Percentiles rank a stretch among this genome's conserved stretches.
phyloP scores from a whole-genome alignment of 2,888 invertebrate genomes.

The Ceratothoa steindachneri region DNA sequence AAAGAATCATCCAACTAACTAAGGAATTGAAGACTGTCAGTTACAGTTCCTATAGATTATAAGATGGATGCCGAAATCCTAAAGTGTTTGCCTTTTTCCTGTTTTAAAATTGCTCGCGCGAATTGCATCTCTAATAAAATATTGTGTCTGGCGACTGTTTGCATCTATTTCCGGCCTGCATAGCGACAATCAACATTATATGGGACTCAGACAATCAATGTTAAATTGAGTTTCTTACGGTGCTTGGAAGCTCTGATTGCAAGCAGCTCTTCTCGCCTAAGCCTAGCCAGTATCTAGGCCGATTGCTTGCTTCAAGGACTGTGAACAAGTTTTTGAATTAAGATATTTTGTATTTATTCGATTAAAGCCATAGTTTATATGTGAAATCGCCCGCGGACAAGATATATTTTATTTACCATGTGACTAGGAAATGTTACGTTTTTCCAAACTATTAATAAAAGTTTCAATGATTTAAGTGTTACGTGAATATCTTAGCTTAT shows the following conservation, averaged over 20 bases:
- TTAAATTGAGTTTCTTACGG: neutral
- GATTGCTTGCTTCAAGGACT: neutral
- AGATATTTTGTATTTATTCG: no score
- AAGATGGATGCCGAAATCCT: neutral
- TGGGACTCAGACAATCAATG: conserved; percentile 6
- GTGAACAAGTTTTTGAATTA: neutral
- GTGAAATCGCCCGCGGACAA: no score
- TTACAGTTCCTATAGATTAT: conserved; percentile 1
- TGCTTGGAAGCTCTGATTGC: neutral
- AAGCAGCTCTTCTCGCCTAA: neutral
- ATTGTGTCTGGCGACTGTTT: neutral
- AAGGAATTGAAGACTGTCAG: conserved; percentile 6
- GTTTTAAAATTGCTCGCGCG: neutral
- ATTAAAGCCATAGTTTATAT: no score
- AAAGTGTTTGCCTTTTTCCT: neutral
- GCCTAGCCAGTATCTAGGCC: neutral
- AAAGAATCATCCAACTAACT: neutral
- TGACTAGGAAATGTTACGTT: no score
- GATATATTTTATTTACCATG: no score
- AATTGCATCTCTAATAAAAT: neutral
- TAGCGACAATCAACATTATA: conserved; percentile 7
- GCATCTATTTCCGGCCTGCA: conserved; percentile 3
- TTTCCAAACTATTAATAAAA: no score
- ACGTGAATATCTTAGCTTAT: no score
- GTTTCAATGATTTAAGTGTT: no score